Conservation (phyloP, 30 jellyfish, hydroid and myxozoan genomes). For the Clytia hemisphaerica region DNA sequence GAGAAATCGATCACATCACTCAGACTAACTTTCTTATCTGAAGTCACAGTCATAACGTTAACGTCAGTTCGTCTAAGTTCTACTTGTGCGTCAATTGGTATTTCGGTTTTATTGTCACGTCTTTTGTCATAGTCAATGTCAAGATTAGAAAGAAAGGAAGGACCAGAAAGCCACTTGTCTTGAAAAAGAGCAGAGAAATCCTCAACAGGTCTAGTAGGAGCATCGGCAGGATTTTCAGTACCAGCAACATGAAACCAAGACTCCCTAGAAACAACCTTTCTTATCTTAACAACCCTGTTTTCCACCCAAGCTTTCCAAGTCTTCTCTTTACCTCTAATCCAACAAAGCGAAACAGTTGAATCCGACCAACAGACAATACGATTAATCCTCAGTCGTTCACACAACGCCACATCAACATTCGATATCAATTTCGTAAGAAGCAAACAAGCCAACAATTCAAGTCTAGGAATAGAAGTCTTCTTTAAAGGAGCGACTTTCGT, state of each 20-base stretch:
- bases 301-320: slow-evolving; percentile 34
- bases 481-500: slow-evolving; percentile 60
- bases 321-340: slow-evolving; percentile 53
- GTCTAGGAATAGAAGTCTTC: slow-evolving; percentile 46
- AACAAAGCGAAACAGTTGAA: slow-evolving; percentile 55
- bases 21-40: too few relatives aligned
- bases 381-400: slow-evolving; percentile 15
- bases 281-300: slow-evolving; percentile 20
- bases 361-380: slow-evolving; percentile 49
- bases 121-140: too few relatives aligned
- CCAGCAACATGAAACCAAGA: slow-evolving; percentile 41
- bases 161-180: slow-evolving; percentile 20
- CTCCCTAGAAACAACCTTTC: slow-evolving; percentile 28
- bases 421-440: slow-evolving; percentile 39
- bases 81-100: too few relatives aligned
- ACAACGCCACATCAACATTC: slow-evolving; percentile 5
- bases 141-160: too few relatives aligned
- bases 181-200: neutral
- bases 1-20: too few relatives aligned
- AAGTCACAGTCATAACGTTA: too few relatives aligned
- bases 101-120: slow-evolving; percentile 13
- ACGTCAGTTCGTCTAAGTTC: too few relatives aligned
- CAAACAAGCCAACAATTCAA: slow-evolving; percentile 58
- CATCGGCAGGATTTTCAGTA: slow-evolving; percentile 33
- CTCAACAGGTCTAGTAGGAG: slow-evolving; percentile 9